Percentiles rank a stretch among this genome's conserved stretches.
Conservation (phyloP, 92 coral and sea anemone genomes). For the Palythoa caribaeorum region DNA sequence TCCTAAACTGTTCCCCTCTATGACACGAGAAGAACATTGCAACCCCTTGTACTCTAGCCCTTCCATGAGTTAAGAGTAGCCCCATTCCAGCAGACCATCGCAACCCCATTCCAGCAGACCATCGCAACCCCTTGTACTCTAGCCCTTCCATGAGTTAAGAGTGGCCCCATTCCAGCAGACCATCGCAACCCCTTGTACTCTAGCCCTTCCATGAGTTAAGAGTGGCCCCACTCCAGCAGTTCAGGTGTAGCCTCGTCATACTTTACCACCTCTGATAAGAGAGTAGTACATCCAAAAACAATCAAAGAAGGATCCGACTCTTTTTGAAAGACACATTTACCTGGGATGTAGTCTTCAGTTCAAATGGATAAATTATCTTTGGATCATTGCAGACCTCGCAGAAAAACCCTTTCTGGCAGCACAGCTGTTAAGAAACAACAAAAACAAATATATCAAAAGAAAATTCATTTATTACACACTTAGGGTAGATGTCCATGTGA, state of each 20-base stretch:
- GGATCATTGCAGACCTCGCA: conserved; percentile 96
- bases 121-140: neutral
- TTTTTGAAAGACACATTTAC: conserved; percentile 25
- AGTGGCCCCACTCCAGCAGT: neutral
- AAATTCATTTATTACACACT: neutral
- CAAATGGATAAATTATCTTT: conserved; percentile 94
- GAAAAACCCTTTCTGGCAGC: conserved; percentile 96
- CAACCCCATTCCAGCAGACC: neutral
- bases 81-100: neutral
- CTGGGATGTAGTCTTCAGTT: conserved; percentile 86
- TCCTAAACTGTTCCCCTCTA: too few species aligned
- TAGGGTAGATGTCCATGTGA: too few species aligned
- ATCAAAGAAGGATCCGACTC: neutral
- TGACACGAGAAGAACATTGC: neutral
- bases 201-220: neutral
- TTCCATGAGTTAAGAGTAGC: neutral
- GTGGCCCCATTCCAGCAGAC: too few species aligned
- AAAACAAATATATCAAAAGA: neutral
- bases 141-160: neutral
- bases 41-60: neutral
- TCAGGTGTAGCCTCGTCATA: neutral
- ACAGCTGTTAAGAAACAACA: conserved; percentile 68
- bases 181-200: neutral
- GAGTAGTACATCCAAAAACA: neutral
- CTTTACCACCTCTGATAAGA: neutral